Base-by-base conservation (phyloP, 1,140 invertebrate genomes). In the Drosophila kikkawai region DNA sequence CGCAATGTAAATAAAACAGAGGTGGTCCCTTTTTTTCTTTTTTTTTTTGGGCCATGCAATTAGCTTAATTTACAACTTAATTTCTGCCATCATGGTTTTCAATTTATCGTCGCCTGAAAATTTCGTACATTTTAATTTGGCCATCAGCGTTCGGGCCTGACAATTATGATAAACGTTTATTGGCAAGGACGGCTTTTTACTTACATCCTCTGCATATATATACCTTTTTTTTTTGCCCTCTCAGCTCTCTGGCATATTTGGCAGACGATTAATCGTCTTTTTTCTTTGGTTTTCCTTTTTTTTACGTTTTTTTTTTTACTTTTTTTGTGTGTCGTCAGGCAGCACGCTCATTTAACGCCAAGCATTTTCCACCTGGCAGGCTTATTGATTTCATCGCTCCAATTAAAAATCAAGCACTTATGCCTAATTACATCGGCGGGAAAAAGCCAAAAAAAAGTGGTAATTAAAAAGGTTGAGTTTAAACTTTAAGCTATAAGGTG, bases 1-100 rank as follows among this genome's bases (percentile, higher is more conserved):
- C 60, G 66, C 51, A 70, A 68, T 67, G 67, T 69, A 63, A 60
- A 60, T 63, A 78, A 69, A 34, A 59, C 51, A 42, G 41, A 48
- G 57, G 63, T 45, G 67, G 42, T 37, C 50, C 44, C 29, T 11
- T 5, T 47, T 56, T 22, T 39, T 12, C 3, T 22, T 8, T 26
- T 37, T 45, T 32, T 50, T 39, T 69, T 45, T 13, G 44, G 37
- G 36, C 34, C 39, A 26, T 47, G 74, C 78, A 75, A 86, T 85
- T 86, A 79, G 65, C 47, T 85, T 79, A 85, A 85, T 79, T 85
- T 85, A 85, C 82, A 85, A 86, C 82, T 85, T 85, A 85, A 85
- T 85, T 85, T 70, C 67, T 42, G 82, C 64, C 83, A 74, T 68
- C 83, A 74, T 68, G 81, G 57, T 80, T 84, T 84, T 85, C 77